Conservation (phyloP, 35 echinoderm and acorn worm species). For the Eucidaris tribuloides region DNA sequence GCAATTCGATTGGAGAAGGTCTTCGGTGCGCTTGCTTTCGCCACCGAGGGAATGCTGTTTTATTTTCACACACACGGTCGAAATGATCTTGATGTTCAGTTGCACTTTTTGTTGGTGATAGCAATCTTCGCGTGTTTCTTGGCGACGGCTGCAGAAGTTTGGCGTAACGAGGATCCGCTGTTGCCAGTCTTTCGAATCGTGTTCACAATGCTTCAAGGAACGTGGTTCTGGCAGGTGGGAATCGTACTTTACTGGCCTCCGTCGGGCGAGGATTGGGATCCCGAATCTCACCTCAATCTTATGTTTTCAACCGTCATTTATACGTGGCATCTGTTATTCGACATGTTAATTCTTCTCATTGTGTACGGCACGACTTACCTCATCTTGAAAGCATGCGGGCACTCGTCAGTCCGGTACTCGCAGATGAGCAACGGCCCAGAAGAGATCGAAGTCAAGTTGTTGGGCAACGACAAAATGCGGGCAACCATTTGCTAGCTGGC, state of each 20-base stretch:
- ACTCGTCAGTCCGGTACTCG: constrained; percentile 41
- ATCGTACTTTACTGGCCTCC: constrained; percentile 75
- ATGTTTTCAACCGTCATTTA: constrained; percentile 76
- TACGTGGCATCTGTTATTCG: constrained; percentile 79
- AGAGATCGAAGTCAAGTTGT: constrained; percentile 65
- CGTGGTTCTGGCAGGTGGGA: constrained; percentile 86
- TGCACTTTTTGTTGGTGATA: constrained; percentile 66
- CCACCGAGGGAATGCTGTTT: constrained; percentile 83
- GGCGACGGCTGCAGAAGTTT: constrained; percentile 39
- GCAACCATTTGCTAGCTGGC: not conserved
- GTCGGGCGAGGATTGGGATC: constrained; percentile 64
- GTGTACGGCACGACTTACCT: constrained; percentile 53
- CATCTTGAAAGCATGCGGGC: constrained; percentile 41
- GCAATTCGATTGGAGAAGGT: constrained; percentile 63
- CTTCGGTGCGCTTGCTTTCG: constrained; percentile 69
- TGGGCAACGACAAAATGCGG: constrained; percentile 28
- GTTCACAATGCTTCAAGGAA: constrained; percentile 81
- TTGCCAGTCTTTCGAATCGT: constrained; percentile 61
- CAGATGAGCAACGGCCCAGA: constrained; percentile 49
- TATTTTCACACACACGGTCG: constrained; percentile 76
- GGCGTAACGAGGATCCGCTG: constrained; percentile 38
- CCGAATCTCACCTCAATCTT: constrained; percentile 58
- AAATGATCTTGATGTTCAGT: constrained; percentile 60
- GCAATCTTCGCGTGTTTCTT: constrained; percentile 62
- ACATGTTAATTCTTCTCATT: constrained; percentile 64